Conservation (phyloP, 2,888 invertebrate genomes). For the Nomada hirtipes region DNA sequence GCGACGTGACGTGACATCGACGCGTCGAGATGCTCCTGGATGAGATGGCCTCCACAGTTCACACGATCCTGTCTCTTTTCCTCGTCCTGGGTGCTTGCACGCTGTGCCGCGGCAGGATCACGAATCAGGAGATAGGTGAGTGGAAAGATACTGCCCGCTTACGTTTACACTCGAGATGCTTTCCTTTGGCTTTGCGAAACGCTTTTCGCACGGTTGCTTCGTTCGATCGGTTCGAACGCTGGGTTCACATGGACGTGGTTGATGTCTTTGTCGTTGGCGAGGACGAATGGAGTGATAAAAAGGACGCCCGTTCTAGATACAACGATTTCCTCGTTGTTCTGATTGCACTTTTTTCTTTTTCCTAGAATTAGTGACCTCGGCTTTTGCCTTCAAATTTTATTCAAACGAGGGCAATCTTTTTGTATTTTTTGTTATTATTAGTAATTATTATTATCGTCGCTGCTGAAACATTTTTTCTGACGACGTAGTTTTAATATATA, state of each 20-base stretch:
- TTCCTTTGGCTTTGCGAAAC: neutral
- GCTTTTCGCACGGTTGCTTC: neutral
- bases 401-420: no score
- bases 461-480: no score
- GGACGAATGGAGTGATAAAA: neutral
- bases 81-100: conserved; percentile 66
- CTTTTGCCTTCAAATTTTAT: neutral
- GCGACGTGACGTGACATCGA: conserved; percentile 71
- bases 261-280: neutral
- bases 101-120: conserved; percentile 75
- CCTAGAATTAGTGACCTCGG: neutral
- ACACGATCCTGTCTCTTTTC: conserved; percentile 62
- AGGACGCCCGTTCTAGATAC: neutral
- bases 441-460: no score
- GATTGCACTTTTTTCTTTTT: neutral
- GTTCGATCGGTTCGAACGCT: neutral
- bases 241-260: no score
- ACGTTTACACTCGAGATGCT: neutral
- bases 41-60: conserved; percentile 69
- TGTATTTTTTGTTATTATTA: no score
- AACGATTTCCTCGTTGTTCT: no score
- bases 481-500: no score
- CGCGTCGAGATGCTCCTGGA: conserved; percentile 73
- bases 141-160: conserved; percentile 42
- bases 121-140: conserved; percentile 83